Conservation (phyloP, 2,113 vertebrate genomes). For the Epinephelus lanceolatus region DNA sequence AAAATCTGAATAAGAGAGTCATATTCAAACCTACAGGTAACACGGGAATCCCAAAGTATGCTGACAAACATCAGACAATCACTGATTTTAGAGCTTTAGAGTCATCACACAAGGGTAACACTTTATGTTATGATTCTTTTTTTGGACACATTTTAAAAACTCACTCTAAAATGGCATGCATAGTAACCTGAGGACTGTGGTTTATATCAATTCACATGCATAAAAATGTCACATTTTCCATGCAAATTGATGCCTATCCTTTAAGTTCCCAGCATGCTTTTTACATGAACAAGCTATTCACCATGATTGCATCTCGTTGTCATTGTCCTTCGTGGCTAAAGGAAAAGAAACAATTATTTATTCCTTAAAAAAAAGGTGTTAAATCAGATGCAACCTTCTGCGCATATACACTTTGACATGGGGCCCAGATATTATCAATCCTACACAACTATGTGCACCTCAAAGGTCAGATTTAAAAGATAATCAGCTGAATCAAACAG, state of each 20-base stretch:
- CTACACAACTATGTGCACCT: not conserved
- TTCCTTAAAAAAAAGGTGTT: conserved; percentile 29
- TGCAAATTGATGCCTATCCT: conserved; percentile 50
- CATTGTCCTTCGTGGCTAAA: conserved; percentile 63
- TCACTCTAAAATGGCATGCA: conserved; percentile 29
- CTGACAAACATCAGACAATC: not conserved
- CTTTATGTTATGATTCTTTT: not conserved
- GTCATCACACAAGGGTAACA: not conserved
- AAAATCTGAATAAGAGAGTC: not conserved
- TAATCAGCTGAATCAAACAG: not conserved
- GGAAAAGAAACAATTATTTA: conserved; percentile 64
- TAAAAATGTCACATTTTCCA: conserved; percentile 35
- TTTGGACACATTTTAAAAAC: not conserved
- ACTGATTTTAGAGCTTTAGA: not conserved
- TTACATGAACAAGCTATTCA: conserved; percentile 68
- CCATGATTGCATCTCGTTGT: conserved; percentile 66
- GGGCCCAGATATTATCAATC: not conserved
- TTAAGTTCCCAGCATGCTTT: conserved; percentile 63
- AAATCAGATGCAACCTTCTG: conserved; percentile 18
- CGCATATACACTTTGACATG: not conserved
- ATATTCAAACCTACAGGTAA: not conserved
- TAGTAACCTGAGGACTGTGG: conserved; percentile 16
- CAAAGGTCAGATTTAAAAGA: not conserved
- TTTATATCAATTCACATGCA: conserved; percentile 56
- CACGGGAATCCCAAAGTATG: not conserved